These are phyloP conservation scores for Prunella strophiata DNA, from an alignment of 2,797 vertebrate species.

Conservation along the genomic window DNA sequence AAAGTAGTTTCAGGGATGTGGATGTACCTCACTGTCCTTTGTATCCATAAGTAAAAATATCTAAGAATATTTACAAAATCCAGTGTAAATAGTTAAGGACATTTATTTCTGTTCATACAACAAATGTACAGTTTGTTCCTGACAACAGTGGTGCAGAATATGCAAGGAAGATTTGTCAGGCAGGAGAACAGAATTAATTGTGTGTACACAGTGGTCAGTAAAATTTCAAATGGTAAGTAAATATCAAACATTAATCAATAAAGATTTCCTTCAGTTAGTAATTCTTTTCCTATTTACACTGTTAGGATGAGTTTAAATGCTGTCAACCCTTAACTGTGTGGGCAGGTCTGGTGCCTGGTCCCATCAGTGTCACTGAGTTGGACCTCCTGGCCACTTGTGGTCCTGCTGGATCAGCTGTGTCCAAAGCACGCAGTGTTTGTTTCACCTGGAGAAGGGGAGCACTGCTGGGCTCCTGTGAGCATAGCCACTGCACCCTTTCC, in stretches of 20 bases:
- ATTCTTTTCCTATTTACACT: neutral
- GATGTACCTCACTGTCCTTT: neutral
- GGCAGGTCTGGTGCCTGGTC: neutral
- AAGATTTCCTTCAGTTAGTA: neutral
- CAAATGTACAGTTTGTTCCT: neutral
- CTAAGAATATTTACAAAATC: neutral
- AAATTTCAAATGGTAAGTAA: neutral
- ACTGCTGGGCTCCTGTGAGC: rapidly evolving
- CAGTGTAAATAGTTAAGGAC: neutral
- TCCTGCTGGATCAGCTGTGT: neutral
- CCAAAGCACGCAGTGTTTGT: rapidly evolving
- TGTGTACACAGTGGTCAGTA: neutral
- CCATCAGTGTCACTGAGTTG: rapidly evolving
- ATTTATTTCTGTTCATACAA: neutral
- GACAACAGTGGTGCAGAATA: neutral
- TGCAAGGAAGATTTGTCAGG: neutral
- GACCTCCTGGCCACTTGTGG: rapidly evolving
- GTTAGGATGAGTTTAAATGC: neutral
- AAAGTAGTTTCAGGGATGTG: neutral
- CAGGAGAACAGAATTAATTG: neutral
- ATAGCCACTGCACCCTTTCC: rapidly evolving
- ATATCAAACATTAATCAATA: neutral
- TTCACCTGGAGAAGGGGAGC: neutral
- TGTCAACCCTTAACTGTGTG: neutral
- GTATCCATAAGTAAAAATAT: neutral